Percentiles rank a stretch among this genome's conserved stretches.
Evolutionary conservation across 2,888 invertebrate species (phyloP).

Genomic region (Galeruca laticollis): DNA sequence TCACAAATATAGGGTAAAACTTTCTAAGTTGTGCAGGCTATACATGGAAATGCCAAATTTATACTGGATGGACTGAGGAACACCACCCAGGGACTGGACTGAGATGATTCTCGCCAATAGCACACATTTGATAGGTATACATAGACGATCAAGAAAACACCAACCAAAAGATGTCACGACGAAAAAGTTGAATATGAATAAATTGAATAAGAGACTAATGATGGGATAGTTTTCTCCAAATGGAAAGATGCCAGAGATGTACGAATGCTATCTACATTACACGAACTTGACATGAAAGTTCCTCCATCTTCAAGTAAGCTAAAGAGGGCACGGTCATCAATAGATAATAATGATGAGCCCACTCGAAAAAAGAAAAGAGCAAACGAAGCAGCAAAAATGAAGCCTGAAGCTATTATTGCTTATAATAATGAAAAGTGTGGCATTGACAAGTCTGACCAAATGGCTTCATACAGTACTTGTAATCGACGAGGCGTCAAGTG

Average conservation of each 20-base stretch:
- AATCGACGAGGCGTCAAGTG: not conserved
- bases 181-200: conserved; percentile 33
- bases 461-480: not conserved
- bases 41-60: no score
- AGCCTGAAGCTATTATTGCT: conserved; percentile 23
- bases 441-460: no score
- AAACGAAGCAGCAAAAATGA: conserved; percentile 18
- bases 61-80: no score
- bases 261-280: conserved; percentile 36
- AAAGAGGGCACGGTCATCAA: not conserved
- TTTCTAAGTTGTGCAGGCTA: no score
- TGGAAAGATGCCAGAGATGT: conserved; percentile 42
- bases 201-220: conserved; percentile 31
- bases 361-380: conserved; percentile 15
- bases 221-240: conserved; percentile 44
- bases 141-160: conserved; percentile 37
- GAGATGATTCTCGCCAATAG: conserved; percentile 27
- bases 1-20: no score
- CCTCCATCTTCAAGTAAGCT: conserved; percentile 18
- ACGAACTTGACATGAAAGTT: conserved; percentile 32
- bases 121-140: conserved; percentile 44
- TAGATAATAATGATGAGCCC: not conserved
- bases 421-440: conserved; percentile 3
- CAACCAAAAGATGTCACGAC: conserved; percentile 40
- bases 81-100: conserved; percentile 3